Conservation (phyloP, 1,140 invertebrate species). For the Bombus sibiricus region DNA sequence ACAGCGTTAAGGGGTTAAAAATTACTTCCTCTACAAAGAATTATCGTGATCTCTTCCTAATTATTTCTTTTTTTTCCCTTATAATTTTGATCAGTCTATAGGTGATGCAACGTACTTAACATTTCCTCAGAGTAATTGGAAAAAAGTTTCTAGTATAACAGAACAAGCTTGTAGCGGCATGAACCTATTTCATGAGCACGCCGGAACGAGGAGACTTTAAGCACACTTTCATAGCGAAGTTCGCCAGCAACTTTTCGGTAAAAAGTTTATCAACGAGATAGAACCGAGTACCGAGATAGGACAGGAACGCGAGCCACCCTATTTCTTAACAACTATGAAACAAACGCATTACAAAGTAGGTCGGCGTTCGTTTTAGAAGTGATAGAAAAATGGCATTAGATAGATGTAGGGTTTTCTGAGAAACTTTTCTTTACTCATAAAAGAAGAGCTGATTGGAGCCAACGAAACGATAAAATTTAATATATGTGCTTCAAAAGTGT, state of each 20-base stretch:
- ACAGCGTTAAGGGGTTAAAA: too few species aligned
- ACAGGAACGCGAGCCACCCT: neutral
- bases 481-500: neutral
- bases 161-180: neutral
- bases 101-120: neutral
- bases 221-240: slow-evolving; percentile 46
- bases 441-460: neutral
- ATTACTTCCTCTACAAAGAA: too few species aligned
- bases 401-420: too few species aligned
- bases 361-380: slow-evolving; percentile 1
- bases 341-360: slow-evolving; percentile 41
- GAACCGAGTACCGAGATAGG: neutral
- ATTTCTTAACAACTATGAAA: slow-evolving; percentile 42
- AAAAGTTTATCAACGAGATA: slow-evolving; percentile 59
- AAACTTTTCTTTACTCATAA: neutral
- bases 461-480: neutral
- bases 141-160: slow-evolving; percentile 12
- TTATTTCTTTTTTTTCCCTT: neutral
- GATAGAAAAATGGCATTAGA: slow-evolving; percentile 21
- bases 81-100: neutral
- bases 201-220: slow-evolving; percentile 53
- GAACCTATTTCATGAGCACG: slow-evolving; percentile 33
- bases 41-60: too few species aligned
- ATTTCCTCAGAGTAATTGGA: neutral
- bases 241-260: slow-evolving; percentile 35